Percentiles rank a stretch among this genome's conserved stretches.
Evolutionary conservation across 2,797 vertebrate genomes (phyloP).

Genomic region (Lerista edwardsae): DNA sequence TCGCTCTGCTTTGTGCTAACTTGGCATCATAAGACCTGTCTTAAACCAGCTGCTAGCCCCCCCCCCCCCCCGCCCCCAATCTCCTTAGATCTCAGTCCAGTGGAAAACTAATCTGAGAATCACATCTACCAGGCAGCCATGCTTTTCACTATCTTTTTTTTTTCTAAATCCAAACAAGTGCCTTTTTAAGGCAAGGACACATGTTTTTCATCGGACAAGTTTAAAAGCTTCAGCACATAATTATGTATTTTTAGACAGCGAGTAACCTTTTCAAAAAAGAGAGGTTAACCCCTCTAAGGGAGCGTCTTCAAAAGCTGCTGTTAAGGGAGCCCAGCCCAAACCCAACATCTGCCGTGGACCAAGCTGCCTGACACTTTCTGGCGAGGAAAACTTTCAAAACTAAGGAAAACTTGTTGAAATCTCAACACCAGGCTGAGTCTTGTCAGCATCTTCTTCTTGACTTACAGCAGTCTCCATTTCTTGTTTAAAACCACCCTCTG

Average conservation of each 20-base stretch:
- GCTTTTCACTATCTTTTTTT: neutral
- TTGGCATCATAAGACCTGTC: neutral
- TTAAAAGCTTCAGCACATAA: slow-evolving; percentile 56
- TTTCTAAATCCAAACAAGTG: neutral
- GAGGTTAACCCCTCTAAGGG: neutral
- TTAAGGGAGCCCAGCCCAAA: slow-evolving; percentile 58
- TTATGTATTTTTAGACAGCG: slow-evolving; percentile 61
- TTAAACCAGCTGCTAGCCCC: too few species aligned
- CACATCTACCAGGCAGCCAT: neutral
- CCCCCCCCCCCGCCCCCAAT: neutral
- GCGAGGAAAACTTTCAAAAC: neutral
- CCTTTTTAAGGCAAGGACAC: slow-evolving; percentile 27
- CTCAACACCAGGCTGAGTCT: slow-evolving; percentile 2
- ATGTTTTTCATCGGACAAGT: slow-evolving; percentile 58
- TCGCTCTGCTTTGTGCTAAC: too few species aligned
- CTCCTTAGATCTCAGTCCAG: neutral
- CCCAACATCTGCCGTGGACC: neutral
- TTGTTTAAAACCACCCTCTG: slow-evolving; percentile 62
- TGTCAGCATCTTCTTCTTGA: slow-evolving; percentile 51
- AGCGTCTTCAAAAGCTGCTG: slow-evolving; percentile 56
- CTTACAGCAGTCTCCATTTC: slow-evolving; percentile 51
- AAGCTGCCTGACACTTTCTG: slow-evolving; percentile 48
- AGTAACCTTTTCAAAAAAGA: slow-evolving; percentile 13
- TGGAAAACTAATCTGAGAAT: neutral
- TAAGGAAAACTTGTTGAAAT: neutral